Evolutionary conservation across 2,797 vertebrate species (phyloP).

Genomic region (Otolemur crassicaudatus): DNA sequence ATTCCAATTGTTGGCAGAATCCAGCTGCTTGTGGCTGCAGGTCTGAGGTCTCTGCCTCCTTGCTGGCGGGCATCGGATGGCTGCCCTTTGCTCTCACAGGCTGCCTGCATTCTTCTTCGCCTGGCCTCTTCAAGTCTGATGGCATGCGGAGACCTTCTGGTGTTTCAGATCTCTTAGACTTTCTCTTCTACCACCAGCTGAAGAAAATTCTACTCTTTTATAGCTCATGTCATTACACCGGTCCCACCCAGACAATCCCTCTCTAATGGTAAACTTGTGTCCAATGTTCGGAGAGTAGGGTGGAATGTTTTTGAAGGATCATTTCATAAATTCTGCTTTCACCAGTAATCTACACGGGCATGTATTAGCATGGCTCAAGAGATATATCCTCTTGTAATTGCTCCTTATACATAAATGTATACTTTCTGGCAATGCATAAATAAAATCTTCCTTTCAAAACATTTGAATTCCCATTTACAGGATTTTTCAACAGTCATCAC

Average conservation of each 20-base stretch:
- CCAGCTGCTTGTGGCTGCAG: not conserved
- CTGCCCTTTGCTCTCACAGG: not conserved
- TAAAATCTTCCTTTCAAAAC: constrained; percentile 11
- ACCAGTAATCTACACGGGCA: not conserved
- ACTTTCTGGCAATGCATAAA: constrained; percentile 24
- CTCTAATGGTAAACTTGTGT: not conserved
- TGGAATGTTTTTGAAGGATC: not conserved
- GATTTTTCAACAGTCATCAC: constrained; percentile 9
- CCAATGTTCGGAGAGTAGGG: not conserved
- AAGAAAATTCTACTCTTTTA: not conserved
- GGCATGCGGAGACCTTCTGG: not conserved
- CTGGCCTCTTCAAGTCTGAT: not conserved
- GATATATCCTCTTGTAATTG: not conserved
- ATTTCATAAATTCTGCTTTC: constrained; percentile 39
- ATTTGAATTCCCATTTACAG: not conserved
- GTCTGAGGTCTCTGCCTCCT: not conserved
- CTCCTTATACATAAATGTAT: not conserved
- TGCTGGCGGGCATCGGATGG: not conserved
- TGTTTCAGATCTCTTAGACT: not conserved
- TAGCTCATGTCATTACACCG: not conserved
- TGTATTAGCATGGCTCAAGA: not conserved
- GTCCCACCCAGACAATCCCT: not conserved
- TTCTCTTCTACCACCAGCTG: not conserved
- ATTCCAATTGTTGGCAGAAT: not conserved
- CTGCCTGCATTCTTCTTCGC: not conserved